A percentile compares a stretch with the other conserved stretches of the same genome.
Evolutionary conservation across 1,140 invertebrate genomes (phyloP).

Genomic region (Centruroides vittatus): DNA sequence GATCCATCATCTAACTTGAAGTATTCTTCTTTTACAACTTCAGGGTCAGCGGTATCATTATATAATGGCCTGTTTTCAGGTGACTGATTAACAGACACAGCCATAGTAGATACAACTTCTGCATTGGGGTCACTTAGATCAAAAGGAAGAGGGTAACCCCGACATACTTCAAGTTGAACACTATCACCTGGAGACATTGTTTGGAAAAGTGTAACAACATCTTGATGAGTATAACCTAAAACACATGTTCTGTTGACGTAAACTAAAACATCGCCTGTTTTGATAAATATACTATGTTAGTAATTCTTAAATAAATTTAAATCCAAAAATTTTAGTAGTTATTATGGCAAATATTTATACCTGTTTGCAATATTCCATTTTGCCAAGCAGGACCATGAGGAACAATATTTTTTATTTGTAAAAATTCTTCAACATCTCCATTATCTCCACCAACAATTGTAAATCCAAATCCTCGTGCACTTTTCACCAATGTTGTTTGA

Average conservation of each 20-base stretch:
- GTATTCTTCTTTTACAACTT: too few species aligned
- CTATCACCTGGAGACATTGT: slow-evolving; percentile 84
- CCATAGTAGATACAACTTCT: slow-evolving; percentile 85
- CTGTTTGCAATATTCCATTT: slow-evolving; percentile 65
- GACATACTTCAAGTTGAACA: slow-evolving; percentile 78
- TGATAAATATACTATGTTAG: slow-evolving; percentile 20
- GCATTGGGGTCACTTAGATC: slow-evolving; percentile 95
- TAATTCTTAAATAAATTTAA: too few species aligned
- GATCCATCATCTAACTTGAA: too few species aligned
- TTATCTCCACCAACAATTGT: slow-evolving; percentile 84
- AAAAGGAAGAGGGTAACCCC: slow-evolving; percentile 87
- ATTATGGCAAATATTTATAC: not conserved
- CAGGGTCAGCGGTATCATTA: too few species aligned
- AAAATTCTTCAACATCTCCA: slow-evolving; percentile 49
- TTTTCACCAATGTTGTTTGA: slow-evolving; percentile 55
- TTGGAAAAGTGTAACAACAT: slow-evolving; percentile 90
- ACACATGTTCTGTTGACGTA: slow-evolving; percentile 91
- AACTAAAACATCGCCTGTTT: slow-evolving; percentile 83
- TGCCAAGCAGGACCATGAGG: slow-evolving; percentile 91
- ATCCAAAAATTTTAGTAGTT: too few species aligned
- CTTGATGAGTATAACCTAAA: slow-evolving; percentile 86
- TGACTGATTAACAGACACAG: slow-evolving; percentile 48
- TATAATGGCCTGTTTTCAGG: not conserved
- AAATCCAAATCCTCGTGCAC: slow-evolving; percentile 84
- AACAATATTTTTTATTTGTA: slow-evolving; percentile 93